Evolutionary conservation across 2,888 invertebrate species (phyloP).

Genomic region (Drosophila mimetica): DNA sequence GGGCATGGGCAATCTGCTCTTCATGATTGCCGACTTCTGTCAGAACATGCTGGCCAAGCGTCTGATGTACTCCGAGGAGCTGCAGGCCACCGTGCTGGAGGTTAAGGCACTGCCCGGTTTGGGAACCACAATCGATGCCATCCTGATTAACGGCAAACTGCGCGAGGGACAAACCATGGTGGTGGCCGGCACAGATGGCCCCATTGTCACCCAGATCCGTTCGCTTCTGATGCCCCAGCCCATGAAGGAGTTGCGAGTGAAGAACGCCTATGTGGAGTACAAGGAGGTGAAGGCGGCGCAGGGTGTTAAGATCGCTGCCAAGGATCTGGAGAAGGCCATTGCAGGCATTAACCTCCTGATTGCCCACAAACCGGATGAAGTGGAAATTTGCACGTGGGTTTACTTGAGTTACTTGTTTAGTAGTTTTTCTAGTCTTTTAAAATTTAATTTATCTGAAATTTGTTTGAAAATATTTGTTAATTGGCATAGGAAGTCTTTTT

Average conservation of each 20-base stretch:
- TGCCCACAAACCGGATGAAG: conserved; percentile 96
- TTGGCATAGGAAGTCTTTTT: too few species aligned
- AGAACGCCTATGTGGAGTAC: conserved; percentile 97
- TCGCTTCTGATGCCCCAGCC: conserved; percentile 99
- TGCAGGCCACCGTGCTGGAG: conserved; percentile 94
- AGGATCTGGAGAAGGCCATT: conserved; percentile 98
- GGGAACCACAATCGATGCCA: conserved; percentile 99
- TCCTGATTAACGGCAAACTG: conserved; percentile 97
- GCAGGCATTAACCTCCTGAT: conserved; percentile 97
- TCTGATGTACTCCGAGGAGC: conserved; percentile 95
- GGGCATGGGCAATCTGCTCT: conserved; percentile 98
- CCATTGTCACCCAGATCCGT: conserved; percentile 98
- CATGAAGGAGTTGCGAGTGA: conserved; percentile 97
- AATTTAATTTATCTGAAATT: too few species aligned
- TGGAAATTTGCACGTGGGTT: conserved; percentile 91
- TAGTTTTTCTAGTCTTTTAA: too few species aligned
- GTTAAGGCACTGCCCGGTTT: conserved; percentile 98
- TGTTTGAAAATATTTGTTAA: too few species aligned
- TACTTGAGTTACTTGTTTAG: background rate
- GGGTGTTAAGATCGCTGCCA: conserved; percentile 99
- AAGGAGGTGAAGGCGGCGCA: conserved; percentile 98
- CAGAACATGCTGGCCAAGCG: conserved; percentile 95
- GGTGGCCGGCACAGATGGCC: conserved; percentile 98
- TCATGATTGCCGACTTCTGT: conserved; percentile 95
- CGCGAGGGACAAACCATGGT: conserved; percentile 97